Base-by-base conservation (phyloP, 2,797 vertebrate genomes). In the Lerista edwardsae region DNA sequence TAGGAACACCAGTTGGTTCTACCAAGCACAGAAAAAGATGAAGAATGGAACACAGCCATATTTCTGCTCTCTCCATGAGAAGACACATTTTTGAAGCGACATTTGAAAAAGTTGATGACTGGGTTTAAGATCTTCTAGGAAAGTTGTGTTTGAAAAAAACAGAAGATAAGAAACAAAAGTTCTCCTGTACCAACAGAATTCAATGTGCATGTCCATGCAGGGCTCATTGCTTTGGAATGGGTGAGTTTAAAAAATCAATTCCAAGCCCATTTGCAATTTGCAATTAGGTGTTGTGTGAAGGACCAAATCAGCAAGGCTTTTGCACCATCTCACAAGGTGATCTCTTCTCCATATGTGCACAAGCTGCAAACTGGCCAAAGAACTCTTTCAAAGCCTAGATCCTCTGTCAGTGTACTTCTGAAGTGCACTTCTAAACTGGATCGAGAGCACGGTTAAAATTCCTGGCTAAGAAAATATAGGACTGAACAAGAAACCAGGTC, bases 391-490 rank as follows among this genome's bases (percentile, higher is more conserved):
- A 92, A 79, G 80, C 78, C 59, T 78, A 84, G 90, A 59, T 0
- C 0, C 81, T 92, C 89, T 93, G 93, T 94, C 39, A 2, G 91
- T 92, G 93, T 21, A 57, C 55, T 57, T 93, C 88, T 91, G 1
- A 0, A 84, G 79, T 75, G 57, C 2, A 1, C 82, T 2, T 39
- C 83, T 91, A 61, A 0, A 82, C 69, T 76, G 87, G 88, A 88
- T 72, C 72, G 64, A 79, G 89, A 86, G 85, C 80, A 79, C 85
- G 83, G 86, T 89, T 87, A 89, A 91, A 94, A 93, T 94, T 94
- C 92, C 90, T 94, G 93, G 93, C 93, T 85, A 93, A 88, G 90
- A 71, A 93, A 92, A 91, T 91, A 74, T 85, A 93, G 91, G 92
- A 94, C 87, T 93, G 87, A 93, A 89, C 92, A 94, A 92, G 88